Conservation (phyloP, 1,140 invertebrate genomes). For the Pseudomyrmex flavicornis region DNA sequence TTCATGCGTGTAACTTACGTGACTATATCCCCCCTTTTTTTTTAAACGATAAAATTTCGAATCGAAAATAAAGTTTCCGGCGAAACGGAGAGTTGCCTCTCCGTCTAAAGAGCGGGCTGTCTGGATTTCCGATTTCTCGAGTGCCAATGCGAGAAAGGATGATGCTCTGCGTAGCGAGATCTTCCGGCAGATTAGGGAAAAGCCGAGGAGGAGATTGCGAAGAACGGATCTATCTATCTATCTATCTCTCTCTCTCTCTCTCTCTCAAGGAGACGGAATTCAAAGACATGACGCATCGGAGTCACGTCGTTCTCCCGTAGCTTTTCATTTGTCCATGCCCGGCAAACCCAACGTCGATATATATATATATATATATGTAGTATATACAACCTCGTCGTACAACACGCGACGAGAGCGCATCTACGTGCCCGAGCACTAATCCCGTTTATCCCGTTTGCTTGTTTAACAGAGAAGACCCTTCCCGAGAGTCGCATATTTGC, state of each 20-base stretch:
- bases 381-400: too few species aligned
- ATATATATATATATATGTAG: background rate
- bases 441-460: background rate
- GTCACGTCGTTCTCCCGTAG: conserved; percentile 61
- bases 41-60: background rate
- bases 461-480: conserved; percentile 10
- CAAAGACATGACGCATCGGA: conserved; percentile 62
- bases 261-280: conserved; percentile 33
- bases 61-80: background rate
- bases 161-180: background rate
- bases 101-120: background rate
- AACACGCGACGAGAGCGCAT: background rate
- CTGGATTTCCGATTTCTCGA: background rate
- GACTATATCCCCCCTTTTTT: background rate
- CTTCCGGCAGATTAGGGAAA: background rate
- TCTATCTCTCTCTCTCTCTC: too few species aligned
- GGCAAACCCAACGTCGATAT: conserved; percentile 16
- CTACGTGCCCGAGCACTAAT: conserved; percentile 9
- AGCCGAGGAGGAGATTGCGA: background rate
- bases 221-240: background rate
- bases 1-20: background rate
- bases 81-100: background rate
- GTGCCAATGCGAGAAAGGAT: conserved; percentile 1
- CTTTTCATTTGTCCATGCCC: conserved; percentile 66
- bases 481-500: background rate